phyloP scores from a whole-genome alignment of 2,888 invertebrate genomes.

The Cataglyphis rosenhaueri region DNA sequence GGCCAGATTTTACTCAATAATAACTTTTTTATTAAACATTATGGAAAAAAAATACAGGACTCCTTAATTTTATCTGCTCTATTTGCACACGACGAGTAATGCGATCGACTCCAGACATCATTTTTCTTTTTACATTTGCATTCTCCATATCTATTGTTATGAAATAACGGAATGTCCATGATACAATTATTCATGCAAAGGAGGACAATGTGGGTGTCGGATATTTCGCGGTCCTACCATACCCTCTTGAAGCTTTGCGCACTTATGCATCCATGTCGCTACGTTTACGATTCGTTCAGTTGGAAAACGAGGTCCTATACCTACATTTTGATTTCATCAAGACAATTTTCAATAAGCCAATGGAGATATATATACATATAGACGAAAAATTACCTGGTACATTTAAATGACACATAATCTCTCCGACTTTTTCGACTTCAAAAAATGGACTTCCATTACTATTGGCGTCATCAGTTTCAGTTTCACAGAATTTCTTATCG shows the following conservation, averaged over 20 bases:
- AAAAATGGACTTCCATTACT: constrained; percentile 7
- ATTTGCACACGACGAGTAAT: no score
- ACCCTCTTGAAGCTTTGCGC: constrained; percentile 88
- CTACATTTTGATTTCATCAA: constrained; percentile 66
- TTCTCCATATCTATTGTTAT: not conserved
- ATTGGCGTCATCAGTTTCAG: not conserved
- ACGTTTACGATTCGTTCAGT: constrained; percentile 81
- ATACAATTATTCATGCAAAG: constrained; percentile 86
- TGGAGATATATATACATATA: not conserved
- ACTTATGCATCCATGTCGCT: constrained; percentile 83
- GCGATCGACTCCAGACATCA: not conserved
- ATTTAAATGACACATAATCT: constrained; percentile 75
- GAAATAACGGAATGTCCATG: constrained; percentile 15
- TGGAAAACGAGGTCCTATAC: constrained; percentile 81
- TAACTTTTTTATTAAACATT: no score
- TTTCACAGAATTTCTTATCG: constrained; percentile 18
- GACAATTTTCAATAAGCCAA: not conserved
- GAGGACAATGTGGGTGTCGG: constrained; percentile 90
- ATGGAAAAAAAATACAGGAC: no score
- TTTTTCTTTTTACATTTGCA: not conserved
- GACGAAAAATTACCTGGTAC: constrained; percentile 76
- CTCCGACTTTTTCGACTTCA: not conserved
- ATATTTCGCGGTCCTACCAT: constrained; percentile 91
- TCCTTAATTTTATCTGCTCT: no score
- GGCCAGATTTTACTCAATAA: no score